Conservation (phyloP, 2,113 vertebrate species). For the Cynocephalus volans region DNA sequence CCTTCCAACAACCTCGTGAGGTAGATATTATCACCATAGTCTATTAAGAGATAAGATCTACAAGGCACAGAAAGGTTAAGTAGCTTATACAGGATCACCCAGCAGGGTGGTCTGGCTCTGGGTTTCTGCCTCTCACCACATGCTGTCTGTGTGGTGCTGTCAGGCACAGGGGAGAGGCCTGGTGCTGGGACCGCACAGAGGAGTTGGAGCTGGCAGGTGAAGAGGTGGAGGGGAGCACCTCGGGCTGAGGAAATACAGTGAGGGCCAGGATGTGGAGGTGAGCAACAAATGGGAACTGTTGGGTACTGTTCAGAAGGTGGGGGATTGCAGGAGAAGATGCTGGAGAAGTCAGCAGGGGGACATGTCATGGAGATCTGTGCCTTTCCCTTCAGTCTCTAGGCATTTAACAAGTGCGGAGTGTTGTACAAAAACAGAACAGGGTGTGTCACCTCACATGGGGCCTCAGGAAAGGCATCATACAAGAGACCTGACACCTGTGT, state of each 20-base stretch:
- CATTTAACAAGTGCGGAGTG: not conserved
- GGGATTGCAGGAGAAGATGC: not conserved
- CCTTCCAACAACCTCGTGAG: not conserved
- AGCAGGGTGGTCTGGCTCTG: not conserved
- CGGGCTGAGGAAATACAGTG: not conserved
- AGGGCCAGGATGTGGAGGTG: not conserved
- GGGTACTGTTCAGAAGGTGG: no score
- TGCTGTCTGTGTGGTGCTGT: not conserved
- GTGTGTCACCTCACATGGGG: not conserved
- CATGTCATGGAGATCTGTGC: rapidly evolving
- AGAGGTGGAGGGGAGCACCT: not conserved
- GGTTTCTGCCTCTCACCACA: not conserved
- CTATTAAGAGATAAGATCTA: not conserved
- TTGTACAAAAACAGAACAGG: not conserved
- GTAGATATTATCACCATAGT: not conserved
- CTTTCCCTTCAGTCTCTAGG: not conserved
- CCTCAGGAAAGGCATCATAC: not conserved
- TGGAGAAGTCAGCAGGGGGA: not conserved
- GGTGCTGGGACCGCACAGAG: not conserved
- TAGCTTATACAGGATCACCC: not conserved
- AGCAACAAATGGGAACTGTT: not conserved
- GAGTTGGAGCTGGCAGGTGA: not conserved
- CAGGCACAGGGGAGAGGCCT: not conserved
- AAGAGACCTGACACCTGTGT: not conserved
- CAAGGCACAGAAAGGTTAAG: not conserved